Base-by-base conservation (phyloP, 2,888 invertebrate species). In the Epsilonema sp. region DNA sequence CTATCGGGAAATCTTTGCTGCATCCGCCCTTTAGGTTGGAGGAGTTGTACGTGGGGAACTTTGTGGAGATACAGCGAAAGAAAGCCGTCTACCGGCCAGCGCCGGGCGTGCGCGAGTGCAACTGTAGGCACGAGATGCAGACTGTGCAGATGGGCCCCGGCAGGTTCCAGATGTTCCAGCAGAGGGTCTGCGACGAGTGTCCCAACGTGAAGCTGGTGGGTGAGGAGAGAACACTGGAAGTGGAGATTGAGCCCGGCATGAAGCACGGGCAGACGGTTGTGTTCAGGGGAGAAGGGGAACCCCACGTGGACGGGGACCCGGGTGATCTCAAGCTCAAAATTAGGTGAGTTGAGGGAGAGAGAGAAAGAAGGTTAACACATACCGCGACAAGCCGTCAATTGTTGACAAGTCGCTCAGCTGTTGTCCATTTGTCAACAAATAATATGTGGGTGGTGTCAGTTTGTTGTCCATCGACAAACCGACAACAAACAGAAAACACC, bases 121-220 rank as follows among this genome's bases (percentile, higher is more conserved):
- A 99, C 67, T 99, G 97, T 65, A 74, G 94, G 23, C 90, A 90
- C 67, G 97, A 99, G 71, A 89, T 99, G 86, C 85, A 90, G 1
- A 94, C 97, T 0, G 76, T 86, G 47, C 90, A 86, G 66, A 72
- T 97, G 55, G 94, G 94, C 0, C 89, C 86, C 0, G 94, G 94
- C 0, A 74, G 92, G 44, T 94, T 90, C 71, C 92, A 94, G 71
- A 94, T 99, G 94, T 86, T 83, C 70, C 94, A 94, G 65, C 58
- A 70, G 46, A 66, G 70, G 61, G 89, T 99, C 1, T 99, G 97
- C 68, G 94, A 94, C 66, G 92, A 99, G 64, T 99, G 97, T 70
- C 94, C 94, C 1, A 97, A 99, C 72, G 83, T 97, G 3, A 85
- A 83, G 52, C 48, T 64, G 44, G 56, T 59, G 2, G 55, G 57